Evolutionary conservation across 2,888 invertebrate species (phyloP).

Genomic region (Cephalotes varians): DNA sequence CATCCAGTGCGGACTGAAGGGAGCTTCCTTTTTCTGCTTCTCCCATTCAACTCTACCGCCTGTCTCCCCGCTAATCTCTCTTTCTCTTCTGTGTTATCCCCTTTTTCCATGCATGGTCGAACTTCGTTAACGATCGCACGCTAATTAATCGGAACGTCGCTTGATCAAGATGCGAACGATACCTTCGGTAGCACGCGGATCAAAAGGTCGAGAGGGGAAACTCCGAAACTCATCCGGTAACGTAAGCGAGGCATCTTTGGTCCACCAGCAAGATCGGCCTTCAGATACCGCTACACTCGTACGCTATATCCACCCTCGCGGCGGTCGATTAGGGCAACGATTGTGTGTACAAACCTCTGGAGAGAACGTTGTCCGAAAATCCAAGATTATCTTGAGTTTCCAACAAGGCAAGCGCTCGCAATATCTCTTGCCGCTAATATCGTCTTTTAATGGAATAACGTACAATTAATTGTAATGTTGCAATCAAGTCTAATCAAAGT

Average conservation of each 20-base stretch:
- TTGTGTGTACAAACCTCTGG: not conserved
- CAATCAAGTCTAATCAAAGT: not conserved
- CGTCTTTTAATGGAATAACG: not conserved
- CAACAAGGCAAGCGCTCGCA: not conserved
- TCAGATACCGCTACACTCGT: constrained; percentile 17
- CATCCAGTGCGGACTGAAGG: constrained; percentile 50
- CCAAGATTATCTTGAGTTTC: constrained; percentile 43
- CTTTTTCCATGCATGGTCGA: constrained; percentile 59
- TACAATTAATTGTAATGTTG: not conserved
- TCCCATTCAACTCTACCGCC: constrained; percentile 9
- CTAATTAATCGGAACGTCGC: constrained; percentile 79
- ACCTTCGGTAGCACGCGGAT: constrained; percentile 15
- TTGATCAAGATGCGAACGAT: constrained; percentile 70
- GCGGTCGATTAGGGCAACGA: constrained; percentile 28
- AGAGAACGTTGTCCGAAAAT: constrained; percentile 46
- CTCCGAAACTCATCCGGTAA: constrained; percentile 49
- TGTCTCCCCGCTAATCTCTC: constrained; percentile 5
- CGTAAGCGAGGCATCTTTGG: not conserved
- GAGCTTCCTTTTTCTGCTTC: constrained; percentile 45
- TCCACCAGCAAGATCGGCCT: constrained; percentile 27
- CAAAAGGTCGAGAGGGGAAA: not conserved
- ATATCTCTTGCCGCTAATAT: not conserved
- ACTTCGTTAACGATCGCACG: constrained; percentile 78
- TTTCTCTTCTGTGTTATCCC: constrained; percentile 29
- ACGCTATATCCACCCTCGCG: constrained; percentile 22